Conservation (phyloP, 2,888 invertebrate genomes). For the Alviniconcha strummeri region DNA sequence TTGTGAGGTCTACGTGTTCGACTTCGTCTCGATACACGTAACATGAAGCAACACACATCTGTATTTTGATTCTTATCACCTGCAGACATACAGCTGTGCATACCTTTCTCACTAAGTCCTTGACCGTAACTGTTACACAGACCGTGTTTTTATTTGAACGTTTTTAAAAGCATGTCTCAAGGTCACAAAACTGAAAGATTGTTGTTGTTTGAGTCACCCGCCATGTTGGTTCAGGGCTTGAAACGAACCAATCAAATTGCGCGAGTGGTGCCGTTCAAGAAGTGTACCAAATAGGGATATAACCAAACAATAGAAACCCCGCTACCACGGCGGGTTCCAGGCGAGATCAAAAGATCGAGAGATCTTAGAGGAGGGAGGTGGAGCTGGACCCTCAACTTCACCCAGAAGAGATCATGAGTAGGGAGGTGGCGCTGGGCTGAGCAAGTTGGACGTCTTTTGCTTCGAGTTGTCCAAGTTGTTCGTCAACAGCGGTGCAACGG, state of each 20-base stretch:
- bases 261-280: not conserved
- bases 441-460: too few species aligned
- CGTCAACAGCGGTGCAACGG: too few species aligned
- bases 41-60: not conserved
- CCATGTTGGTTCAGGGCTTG: constrained; percentile 26
- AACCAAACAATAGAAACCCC: too few species aligned
- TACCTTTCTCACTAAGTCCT: not conserved
- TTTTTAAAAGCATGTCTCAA: constrained; percentile 8
- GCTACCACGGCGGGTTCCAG: too few species aligned
- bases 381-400: too few species aligned
- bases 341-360: too few species aligned
- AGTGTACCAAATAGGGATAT: not conserved
- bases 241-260: constrained; percentile 24
- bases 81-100: not conserved
- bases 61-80: not conserved
- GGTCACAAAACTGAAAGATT: constrained; percentile 13
- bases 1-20: too few species aligned
- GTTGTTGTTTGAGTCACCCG: constrained; percentile 29
- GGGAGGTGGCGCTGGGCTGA: too few species aligned
- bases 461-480: too few species aligned
- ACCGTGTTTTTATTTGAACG: not conserved
- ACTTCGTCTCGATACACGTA: not conserved
- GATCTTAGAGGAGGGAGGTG: too few species aligned
- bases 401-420: too few species aligned
- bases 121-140: too few species aligned